These are phyloP conservation scores for Acleris cristana DNA, from an alignment of 2,888 invertebrate genomes.

Conservation along the genomic window DNA sequence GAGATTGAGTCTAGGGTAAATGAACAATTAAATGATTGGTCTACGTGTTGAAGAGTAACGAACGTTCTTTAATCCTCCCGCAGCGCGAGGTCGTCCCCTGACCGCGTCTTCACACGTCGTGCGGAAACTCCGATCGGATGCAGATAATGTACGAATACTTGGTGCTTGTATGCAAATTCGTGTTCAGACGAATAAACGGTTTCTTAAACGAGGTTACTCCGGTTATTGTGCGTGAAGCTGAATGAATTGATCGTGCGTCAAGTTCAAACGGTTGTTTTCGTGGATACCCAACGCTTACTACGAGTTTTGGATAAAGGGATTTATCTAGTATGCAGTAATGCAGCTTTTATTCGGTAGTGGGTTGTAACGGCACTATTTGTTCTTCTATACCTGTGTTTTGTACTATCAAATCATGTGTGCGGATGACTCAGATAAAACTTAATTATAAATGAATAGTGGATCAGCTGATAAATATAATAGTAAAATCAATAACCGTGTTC, in stretches of 20 bases:
- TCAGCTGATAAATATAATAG: no score
- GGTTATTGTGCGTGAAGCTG: slow-evolving; percentile 73
- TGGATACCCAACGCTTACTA: slow-evolving; percentile 14
- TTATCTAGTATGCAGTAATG: no score
- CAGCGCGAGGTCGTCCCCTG: slow-evolving; percentile 31
- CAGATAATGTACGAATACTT: slow-evolving; percentile 55
- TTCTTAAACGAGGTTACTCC: slow-evolving; percentile 68
- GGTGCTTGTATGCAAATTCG: slow-evolving; percentile 74
- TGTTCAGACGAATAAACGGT: slow-evolving; percentile 63
- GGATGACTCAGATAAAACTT: no score
- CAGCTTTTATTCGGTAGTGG: not conserved
- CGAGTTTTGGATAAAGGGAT: not conserved
- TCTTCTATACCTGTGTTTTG: not conserved
- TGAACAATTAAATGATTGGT: no score
- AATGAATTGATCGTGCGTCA: slow-evolving; percentile 50
- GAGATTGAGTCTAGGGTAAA: no score
- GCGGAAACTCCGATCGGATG: slow-evolving; percentile 54
- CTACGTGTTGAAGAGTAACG: no score
- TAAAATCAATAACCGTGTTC: no score
- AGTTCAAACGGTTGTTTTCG: slow-evolving; percentile 40
- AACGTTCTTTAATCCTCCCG: not conserved
- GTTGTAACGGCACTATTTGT: not conserved
- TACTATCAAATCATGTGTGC: no score
- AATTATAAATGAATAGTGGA: no score
- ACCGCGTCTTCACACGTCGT: slow-evolving; percentile 46